phyloP scores from a whole-genome alignment of 1,140 invertebrate genomes.

The Dendroctonus valens region DNA sequence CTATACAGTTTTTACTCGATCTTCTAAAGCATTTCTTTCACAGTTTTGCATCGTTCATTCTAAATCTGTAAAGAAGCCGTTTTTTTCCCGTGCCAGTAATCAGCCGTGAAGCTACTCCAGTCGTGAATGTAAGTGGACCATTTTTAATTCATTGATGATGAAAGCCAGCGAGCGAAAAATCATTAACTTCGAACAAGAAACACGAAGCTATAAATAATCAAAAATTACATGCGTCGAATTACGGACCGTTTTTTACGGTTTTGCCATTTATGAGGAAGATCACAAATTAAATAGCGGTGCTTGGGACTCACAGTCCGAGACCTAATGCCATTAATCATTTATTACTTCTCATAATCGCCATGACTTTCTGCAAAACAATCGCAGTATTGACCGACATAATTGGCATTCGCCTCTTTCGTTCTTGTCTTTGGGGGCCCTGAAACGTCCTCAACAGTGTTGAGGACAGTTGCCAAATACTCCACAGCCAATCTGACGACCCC shows the following conservation, averaged over 20 bases:
- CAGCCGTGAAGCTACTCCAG: conserved; percentile 22
- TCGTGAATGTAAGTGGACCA: conserved; percentile 24
- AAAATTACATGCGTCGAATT: conserved; percentile 30
- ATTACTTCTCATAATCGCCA: too few species aligned
- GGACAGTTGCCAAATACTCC: too few species aligned
- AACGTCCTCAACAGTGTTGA: too few species aligned
- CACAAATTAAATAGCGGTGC: conserved; percentile 18
- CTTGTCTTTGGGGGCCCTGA: too few species aligned
- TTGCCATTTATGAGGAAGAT: conserved; percentile 22
- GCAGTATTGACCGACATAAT: too few species aligned
- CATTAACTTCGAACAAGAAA: conserved; percentile 24
- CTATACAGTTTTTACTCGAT: conserved; percentile 13
- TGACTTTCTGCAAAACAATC: too few species aligned
- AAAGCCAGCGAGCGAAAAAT: conserved; percentile 20
- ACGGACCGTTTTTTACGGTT: conserved; percentile 22
- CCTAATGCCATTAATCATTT: too few species aligned
- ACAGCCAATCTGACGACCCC: too few species aligned
- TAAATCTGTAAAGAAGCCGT: conserved; percentile 7
- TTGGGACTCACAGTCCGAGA: not conserved
- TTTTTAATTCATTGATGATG: conserved; percentile 27
- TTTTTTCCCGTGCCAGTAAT: conserved; percentile 16
- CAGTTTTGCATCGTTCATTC: conserved; percentile 19
- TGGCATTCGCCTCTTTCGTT: too few species aligned
- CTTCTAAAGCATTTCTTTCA: conserved; percentile 16
- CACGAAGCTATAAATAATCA: conserved; percentile 22